Base-by-base conservation (phyloP, 2,888 invertebrate genomes). In the Hydropsyche betteni region DNA sequence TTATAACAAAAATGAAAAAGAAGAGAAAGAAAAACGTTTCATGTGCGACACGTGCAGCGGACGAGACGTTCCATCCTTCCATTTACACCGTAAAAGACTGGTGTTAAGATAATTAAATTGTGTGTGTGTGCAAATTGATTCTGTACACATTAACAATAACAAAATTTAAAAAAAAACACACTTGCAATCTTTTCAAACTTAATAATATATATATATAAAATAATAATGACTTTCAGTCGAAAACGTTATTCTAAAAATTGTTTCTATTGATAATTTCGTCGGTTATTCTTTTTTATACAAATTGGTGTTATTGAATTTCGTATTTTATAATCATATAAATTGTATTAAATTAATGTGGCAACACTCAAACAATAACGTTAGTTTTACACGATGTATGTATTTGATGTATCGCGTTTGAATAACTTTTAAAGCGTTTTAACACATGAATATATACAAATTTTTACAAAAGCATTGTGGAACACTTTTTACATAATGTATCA, bases 191-290 rank as follows among this genome's bases (percentile, higher is more conserved):
- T 44, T 44, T 44, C 44, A 44, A 44, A 44, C 44, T 44, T 44
- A 44, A 44, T 44, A 44, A 44, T 44, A 44, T 8, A 8, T 44
- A 44, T 10, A 44, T 44, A 44, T 44, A 44, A 44, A 44, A 44
- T 44, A 10, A 44, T 44, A 44, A 44, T 64, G 36, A 64, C 64
- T 64, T 64, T 64, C 64, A 33, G 64, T 64, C 64, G 64, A 64
- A 24, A 64, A 64, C 36, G 64, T 64, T 55, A 64, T 64, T 64
- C 64, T 64, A 64, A 64, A 64, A 64, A 16, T 64, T 64, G 36
- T 64, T 64, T 64, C 64, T 64, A 64, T 64, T 64, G 34, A 64
- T 64, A 64, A 64, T 64, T 64, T 64, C 64, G 64, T 64, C 61
- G 64, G 36, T 64, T 64, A 64, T 64, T 64, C 64, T 64, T 64